Conservation (phyloP, 1,140 invertebrate genomes). For the Ostrea denselamellosa region DNA sequence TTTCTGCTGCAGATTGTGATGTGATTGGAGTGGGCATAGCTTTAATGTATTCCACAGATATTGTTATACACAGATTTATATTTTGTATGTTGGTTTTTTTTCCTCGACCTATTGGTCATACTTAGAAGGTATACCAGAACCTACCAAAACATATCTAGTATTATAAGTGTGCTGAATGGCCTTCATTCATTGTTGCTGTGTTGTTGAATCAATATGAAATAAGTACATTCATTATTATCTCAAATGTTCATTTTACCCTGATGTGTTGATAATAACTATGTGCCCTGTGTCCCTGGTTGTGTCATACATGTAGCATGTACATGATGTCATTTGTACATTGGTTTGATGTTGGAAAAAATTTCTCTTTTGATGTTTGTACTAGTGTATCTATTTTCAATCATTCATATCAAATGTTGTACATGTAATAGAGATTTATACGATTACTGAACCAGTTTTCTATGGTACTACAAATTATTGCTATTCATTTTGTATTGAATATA, state of each 20-base stretch:
- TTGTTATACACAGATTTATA: constrained; percentile 36
- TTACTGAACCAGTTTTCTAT: not conserved
- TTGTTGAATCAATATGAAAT: not conserved
- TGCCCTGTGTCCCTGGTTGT: not conserved
- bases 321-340: not conserved
- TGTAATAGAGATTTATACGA: not conserved
- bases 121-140: constrained; percentile 38
- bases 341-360: not conserved
- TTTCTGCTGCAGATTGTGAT: not conserved
- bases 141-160: constrained; percentile 39
- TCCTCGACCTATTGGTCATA: constrained; percentile 28
- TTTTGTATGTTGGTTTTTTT: constrained; percentile 1
- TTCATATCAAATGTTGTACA: not conserved
- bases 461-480: not conserved
- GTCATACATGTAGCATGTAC: not conserved
- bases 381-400: not conserved
- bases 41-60: constrained; percentile 36
- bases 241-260: not conserved
- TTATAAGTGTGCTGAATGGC: constrained; percentile 18
- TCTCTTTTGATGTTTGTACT: not conserved
- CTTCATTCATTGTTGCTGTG: not conserved
- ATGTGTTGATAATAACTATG: not conserved
- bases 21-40: not conserved
- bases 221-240: not conserved
- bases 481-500: not conserved